These are phyloP conservation scores for Stichodactyla helianthus DNA, from an alignment of 64 coral and sea anemone species.

Conservation along the genomic window DNA sequence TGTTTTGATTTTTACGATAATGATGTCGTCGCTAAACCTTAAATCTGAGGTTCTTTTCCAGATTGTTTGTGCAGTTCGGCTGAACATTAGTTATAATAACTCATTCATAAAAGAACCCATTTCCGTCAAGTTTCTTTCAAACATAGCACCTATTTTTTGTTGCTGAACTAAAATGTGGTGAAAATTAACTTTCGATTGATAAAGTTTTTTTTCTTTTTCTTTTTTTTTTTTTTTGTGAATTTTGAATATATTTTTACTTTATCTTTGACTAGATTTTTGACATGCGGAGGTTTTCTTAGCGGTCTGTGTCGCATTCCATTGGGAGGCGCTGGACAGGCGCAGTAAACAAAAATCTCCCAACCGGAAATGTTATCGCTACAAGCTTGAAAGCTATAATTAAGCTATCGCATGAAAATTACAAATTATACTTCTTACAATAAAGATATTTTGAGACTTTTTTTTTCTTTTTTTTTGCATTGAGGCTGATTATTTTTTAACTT, in stretches of 20 bases:
- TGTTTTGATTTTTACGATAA: slow-evolving; percentile 3
- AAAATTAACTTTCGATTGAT: no score
- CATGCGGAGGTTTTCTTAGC: background rate
- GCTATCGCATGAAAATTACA: background rate
- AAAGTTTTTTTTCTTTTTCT: no score
- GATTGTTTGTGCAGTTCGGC: background rate
- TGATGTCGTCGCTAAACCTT: background rate
- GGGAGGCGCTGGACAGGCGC: background rate
- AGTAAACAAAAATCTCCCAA: background rate
- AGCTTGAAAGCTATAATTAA: background rate
- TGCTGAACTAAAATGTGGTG: no score
- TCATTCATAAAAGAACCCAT: no score
- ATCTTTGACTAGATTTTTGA: background rate
- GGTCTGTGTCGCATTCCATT: background rate
- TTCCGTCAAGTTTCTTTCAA: no score
- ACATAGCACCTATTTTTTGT: no score
- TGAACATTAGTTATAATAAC: background rate
- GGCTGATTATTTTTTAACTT: no score
- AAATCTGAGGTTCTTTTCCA: background rate
- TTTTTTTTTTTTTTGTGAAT: background rate
- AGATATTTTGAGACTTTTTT: no score
- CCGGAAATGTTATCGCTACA: slow-evolving; percentile 1
- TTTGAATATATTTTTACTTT: background rate
- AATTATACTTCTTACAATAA: no score
- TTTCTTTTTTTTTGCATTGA: no score